These are phyloP conservation scores for Cryptosula pallasiana DNA, from an alignment of 2,888 invertebrate genomes.

Conservation along the genomic window DNA sequence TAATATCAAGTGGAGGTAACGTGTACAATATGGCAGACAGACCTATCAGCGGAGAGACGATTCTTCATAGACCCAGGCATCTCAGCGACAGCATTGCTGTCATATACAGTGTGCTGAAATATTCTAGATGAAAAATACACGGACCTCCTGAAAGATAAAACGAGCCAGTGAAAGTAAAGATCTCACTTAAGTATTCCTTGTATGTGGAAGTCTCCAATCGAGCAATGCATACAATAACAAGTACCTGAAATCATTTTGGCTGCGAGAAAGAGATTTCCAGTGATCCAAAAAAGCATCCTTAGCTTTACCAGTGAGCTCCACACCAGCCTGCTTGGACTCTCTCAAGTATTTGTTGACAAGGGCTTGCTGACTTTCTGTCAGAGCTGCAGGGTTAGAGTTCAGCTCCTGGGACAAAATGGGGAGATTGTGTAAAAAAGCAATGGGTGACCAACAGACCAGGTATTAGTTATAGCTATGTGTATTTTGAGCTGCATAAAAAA, in stretches of 20 bases:
- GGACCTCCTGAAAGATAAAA: slow-evolving; percentile 3
- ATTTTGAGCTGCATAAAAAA: too few species aligned
- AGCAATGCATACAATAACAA: neutral
- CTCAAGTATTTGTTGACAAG: slow-evolving; percentile 71
- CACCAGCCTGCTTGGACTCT: slow-evolving; percentile 78
- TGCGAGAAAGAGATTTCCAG: slow-evolving; percentile 58
- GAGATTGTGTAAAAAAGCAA: too few species aligned
- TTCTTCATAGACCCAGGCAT: neutral
- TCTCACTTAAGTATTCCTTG: too few species aligned
- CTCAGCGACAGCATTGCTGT: neutral
- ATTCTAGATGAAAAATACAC: slow-evolving; percentile 15
- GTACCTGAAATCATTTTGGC: slow-evolving; percentile 61
- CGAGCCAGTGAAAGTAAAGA: too few species aligned
- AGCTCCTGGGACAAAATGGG: slow-evolving; percentile 48
- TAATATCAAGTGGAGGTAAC: too few species aligned
- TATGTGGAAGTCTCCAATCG: too few species aligned
- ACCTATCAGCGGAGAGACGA: slow-evolving; percentile 7
- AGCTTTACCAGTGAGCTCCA: slow-evolving; percentile 62
- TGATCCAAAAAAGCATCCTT: slow-evolving; percentile 59
- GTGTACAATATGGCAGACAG: too few species aligned
- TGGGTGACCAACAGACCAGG: too few species aligned
- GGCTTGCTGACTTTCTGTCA: slow-evolving; percentile 63
- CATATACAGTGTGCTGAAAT: neutral
- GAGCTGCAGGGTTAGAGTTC: slow-evolving; percentile 47
- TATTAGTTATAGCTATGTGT: too few species aligned